Evolutionary conservation across 2,797 vertebrate genomes (phyloP), one percentile per base, ranked within the genome.

Genomic region (Melanotaenia boesemani): DNA sequence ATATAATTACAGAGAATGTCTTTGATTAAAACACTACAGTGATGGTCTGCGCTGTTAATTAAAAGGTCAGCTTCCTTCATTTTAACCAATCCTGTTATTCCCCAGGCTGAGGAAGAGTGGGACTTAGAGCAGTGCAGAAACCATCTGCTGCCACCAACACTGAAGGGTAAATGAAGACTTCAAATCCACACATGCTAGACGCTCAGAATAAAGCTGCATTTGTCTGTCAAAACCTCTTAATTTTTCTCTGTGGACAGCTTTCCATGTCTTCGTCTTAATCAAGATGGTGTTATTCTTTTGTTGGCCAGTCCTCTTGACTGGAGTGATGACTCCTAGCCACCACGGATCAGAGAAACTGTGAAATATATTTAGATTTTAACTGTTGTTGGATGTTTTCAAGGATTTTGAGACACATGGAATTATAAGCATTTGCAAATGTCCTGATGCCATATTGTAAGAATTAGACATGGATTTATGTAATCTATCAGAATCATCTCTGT

Each of bases 401-500:
- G 61, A 30, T 64, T 86, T 75, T 70, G 24, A 4, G 22, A 76
- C 69, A 82, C 9, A 2, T 66, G 61, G 64, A 72, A 72, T 55
- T 57, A 28, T 5, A n/a, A 68, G 41, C 41, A 57, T 74, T 77
- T 80, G 41, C 48, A 24, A 46, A 68, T 58, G 71, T 76, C 61
- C 37, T 34, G 0, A 64, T 69, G 67, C 66, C 72, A 67, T 79
- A 81, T 71, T 85, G 70, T 65, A 34, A 86, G 82, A 87, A 85
- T 88, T 87, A 81, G 79, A 83, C 76, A 79, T 81, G 81, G 85
- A 86, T 88, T 87, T 81, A 84, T 88, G 82, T 87, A 85, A 89
- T 91, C 80, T 86, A 74, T 46, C 70, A 72, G 76, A 86, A 81
- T 81, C 85, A 88, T 91, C 89, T 82, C 72, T 63, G 83, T 85